Base-by-base conservation (phyloP, 2,113 vertebrate genomes). In the Rhinogobius similis region DNA sequence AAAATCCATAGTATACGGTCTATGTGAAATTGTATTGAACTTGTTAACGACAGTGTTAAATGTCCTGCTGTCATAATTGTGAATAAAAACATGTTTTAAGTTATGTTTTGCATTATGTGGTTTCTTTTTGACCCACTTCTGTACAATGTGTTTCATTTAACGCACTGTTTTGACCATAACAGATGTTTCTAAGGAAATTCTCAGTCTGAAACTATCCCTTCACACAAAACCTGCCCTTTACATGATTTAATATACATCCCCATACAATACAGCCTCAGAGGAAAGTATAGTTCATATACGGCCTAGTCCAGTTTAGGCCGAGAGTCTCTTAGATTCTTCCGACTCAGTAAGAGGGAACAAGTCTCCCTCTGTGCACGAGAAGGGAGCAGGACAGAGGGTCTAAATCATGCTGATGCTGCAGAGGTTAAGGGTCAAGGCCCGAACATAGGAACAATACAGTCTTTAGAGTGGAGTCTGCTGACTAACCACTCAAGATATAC, bases 361-460 rank as follows among this genome's bases (percentile, higher is more conserved):
- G 59, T 38, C 44, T 36, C 62, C 36, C 63, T 84, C 73, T 86
- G 76, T 89, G 27, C 27, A 9, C 11, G 62, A 81, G 71, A 78
- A 83, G 70, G 86, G 81, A 84, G 82, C 78, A 12, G 67, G 65
- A 46, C 72, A 27, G 43, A 67, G 64, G 20, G 50, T 52, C 41
- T 70, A 8, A 63, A 81, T 74, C 73, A 65, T 66, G 76, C 64
- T 44, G 14, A 26, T 65, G 68, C 46, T 61, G 50, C 0, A 48
- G 73, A 24, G 32, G 56, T 58, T 3, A 39, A 27, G 39, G 66
- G 86, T 77, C 23, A 73, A 50, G 46, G 62, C 26, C 75, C 68
- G 58, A 65, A 70, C 59, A 74, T 20, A 59, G 5, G 24, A 76
- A 78, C 74, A 73, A 61, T 72, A 73, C 9, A 78, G 67, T 82